Evolutionary conservation across 2,888 invertebrate genomes (phyloP).

Genomic region (Rotaria socialis): DNA sequence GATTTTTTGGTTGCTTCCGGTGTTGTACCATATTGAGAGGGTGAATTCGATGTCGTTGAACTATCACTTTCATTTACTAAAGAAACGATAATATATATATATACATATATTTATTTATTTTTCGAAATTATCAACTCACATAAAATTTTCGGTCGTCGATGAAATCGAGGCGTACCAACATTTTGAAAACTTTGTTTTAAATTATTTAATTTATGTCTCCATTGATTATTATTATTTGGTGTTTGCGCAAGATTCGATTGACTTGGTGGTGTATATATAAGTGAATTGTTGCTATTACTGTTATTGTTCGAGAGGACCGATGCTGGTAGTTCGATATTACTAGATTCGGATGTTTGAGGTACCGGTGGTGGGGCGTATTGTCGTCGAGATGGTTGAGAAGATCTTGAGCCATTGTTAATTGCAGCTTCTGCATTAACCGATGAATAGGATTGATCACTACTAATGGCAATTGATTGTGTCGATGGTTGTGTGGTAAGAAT

Average conservation of each 20-base stretch:
- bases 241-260: background rate
- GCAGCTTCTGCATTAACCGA: background rate
- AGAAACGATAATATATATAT: background rate
- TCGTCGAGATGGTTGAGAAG: background rate
- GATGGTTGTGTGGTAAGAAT: constrained; percentile 16
- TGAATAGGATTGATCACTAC: background rate
- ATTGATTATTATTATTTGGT: constrained; percentile 63
- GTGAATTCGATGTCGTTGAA: background rate
- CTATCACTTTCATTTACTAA: constrained; percentile 37
- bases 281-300: background rate
- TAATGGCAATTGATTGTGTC: background rate
- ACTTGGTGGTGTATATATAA: background rate
- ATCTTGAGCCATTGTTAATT: constrained; percentile 17
- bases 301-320: constrained; percentile 9
- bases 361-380: constrained; percentile 8
- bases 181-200: constrained; percentile 83
- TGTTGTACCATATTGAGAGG: constrained; percentile 36
- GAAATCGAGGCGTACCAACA: constrained; percentile 88
- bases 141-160: constrained; percentile 66
- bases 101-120: background rate
- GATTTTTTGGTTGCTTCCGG: constrained; percentile 75
- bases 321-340: constrained; percentile 26
- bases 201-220: constrained; percentile 85
- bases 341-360: constrained; percentile 28
- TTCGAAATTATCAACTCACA: background rate